A percentile compares a stretch with the other conserved stretches of the same genome.
Conservation (phyloP, 2,797 vertebrate genomes). For the Percopsis omiscomaycus region DNA sequence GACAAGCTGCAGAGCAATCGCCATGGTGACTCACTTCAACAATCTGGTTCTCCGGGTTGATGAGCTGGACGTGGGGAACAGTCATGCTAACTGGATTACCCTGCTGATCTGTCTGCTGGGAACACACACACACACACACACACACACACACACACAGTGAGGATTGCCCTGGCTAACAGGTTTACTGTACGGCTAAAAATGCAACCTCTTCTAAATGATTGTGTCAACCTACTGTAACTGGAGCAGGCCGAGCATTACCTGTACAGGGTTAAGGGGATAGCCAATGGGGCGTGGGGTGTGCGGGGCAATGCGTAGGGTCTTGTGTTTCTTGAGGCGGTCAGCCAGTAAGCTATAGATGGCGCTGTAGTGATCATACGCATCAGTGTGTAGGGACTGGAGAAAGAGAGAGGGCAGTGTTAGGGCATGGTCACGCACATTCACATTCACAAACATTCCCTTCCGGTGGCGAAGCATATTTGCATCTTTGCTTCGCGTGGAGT, state of each 20-base stretch:
- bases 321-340: constrained; percentile 93
- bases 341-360: constrained; percentile 98
- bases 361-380: constrained; percentile 98
- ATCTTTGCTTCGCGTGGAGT: too few relatives aligned
- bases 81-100: constrained; percentile 89
- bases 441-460: too few relatives aligned
- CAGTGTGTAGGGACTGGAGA: constrained; percentile 87
- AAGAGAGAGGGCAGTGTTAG: neutral
- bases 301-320: constrained; percentile 85
- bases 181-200: constrained; percentile 26
- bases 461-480: too few relatives aligned
- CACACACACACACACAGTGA: constrained; percentile 17
- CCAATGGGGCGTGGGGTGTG: constrained; percentile 84
- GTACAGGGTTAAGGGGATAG: constrained; percentile 82
- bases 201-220: neutral
- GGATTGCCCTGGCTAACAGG: constrained; percentile 42
- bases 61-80: constrained; percentile 97
- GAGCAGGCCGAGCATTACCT: constrained; percentile 73
- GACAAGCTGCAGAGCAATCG: neutral
- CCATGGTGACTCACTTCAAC: constrained; percentile 86
- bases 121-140: constrained; percentile 19
- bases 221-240: neutral
- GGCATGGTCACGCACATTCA: too few relatives aligned
- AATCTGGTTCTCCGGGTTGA: constrained; percentile 99
- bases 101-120: constrained; percentile 84